phyloP scores from a whole-genome alignment of 2,113 vertebrate species.

The Meleagris gallopavo region DNA sequence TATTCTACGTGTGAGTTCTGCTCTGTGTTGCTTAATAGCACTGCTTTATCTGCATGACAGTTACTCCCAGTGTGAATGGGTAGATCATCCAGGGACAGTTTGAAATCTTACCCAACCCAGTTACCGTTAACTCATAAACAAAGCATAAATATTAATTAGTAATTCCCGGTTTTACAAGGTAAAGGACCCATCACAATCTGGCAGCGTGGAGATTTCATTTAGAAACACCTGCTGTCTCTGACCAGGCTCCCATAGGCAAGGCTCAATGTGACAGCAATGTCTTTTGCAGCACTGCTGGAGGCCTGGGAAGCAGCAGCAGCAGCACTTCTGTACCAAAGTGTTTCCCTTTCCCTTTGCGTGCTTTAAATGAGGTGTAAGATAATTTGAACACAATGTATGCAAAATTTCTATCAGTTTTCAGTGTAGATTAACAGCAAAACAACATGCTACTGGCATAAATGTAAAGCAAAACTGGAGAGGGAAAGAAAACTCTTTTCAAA shows the following conservation, averaged over 20 bases:
- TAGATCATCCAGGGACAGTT: not conserved
- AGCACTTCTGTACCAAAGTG: fast-evolving
- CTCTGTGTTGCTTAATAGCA: not conserved
- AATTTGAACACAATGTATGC: not conserved
- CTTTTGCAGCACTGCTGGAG: fast-evolving
- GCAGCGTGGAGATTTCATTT: not conserved
- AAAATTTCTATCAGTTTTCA: not conserved
- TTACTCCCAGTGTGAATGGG: too few species aligned
- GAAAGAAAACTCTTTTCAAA: not conserved
- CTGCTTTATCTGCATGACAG: fast-evolving
- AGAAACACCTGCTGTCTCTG: not conserved
- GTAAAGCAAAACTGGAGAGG: not conserved
- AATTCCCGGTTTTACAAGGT: not conserved
- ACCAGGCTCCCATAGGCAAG: fast-evolving
- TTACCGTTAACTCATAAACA: not conserved
- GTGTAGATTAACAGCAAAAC: not conserved
- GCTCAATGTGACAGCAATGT: fast-evolving
- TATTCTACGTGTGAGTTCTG: not conserved
- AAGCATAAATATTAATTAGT: not conserved
- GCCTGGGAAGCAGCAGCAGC: not conserved
- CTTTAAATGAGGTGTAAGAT: not conserved
- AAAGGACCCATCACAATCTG: not conserved
- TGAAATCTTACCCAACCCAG: not conserved
- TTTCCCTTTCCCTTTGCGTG: not conserved
- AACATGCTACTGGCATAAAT: not conserved